A percentile compares a stretch with the other conserved stretches of the same genome.
Evolutionary conservation across 1,140 invertebrate species (phyloP).

Genomic region (Drosophila ficusphila): DNA sequence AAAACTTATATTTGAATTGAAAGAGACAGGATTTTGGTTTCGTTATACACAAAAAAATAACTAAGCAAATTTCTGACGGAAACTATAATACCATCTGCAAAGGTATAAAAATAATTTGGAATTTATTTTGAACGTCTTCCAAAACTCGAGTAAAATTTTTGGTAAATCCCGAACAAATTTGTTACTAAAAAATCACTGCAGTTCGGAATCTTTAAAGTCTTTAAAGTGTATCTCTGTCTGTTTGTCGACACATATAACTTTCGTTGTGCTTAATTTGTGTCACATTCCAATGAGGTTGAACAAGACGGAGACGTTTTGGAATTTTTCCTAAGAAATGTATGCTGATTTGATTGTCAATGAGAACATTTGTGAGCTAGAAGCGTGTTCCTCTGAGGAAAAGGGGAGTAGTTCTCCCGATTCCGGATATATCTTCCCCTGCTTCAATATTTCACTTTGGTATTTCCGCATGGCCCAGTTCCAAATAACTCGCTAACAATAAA

Average conservation of each 20-base stretch:
- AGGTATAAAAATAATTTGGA: no score
- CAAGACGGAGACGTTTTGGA: constrained; percentile 10
- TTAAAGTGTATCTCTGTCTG: neutral
- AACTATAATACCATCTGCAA: no score
- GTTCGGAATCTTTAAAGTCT: neutral
- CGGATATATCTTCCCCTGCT: constrained; percentile 40
- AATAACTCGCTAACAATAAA: constrained; percentile 57
- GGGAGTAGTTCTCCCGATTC: constrained; percentile 28
- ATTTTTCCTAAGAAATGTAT: constrained; percentile 44
- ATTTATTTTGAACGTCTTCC: no score
- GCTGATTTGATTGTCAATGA: constrained; percentile 42
- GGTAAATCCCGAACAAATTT: no score
- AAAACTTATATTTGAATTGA: no score
- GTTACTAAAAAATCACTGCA: neutral
- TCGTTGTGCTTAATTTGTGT: constrained; percentile 39
- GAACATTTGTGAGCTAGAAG: constrained; percentile 9
- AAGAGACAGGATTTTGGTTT: no score
- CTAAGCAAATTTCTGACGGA: no score
- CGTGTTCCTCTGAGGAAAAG: neutral
- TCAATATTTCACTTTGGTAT: constrained; percentile 49
- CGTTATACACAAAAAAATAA: no score
- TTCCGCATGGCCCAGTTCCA: constrained; percentile 69
- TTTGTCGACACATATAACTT: neutral
- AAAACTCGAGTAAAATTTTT: no score
- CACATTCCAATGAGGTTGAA: constrained; percentile 23